Evolutionary conservation across 2,113 vertebrate genomes (phyloP).

Genomic region (Petroica traversi): DNA sequence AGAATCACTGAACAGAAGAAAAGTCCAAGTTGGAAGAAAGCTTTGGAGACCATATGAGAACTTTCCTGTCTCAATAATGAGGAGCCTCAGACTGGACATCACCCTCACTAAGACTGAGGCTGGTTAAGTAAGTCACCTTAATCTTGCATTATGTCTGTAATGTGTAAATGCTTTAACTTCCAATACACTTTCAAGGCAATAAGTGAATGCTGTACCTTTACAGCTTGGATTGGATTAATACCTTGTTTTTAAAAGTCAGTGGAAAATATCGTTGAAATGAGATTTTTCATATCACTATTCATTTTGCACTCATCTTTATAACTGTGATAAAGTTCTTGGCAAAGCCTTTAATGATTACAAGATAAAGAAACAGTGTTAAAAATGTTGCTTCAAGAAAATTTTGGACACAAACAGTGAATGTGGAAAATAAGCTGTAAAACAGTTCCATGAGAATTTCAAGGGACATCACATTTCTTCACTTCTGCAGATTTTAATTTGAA

Average conservation of each 20-base stretch:
- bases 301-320: neutral
- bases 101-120: neutral
- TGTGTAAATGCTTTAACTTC: neutral
- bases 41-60: neutral
- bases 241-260: neutral
- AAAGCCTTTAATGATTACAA: neutral
- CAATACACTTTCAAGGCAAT: neutral
- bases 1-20: neutral
- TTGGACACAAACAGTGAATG: neutral
- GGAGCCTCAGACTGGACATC: neutral
- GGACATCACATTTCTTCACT: neutral
- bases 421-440: neutral
- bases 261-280: neutral
- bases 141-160: neutral
- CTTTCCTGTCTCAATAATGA: neutral
- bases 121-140: neutral
- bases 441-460: neutral
- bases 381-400: neutral
- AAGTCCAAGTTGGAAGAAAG: neutral
- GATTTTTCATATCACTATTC: neutral
- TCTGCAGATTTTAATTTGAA: neutral
- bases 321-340: neutral
- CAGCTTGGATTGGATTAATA: neutral
- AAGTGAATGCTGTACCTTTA: neutral
- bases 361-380: neutral